phyloP scores from a whole-genome alignment of 2,888 invertebrate genomes.

The Helobdella robusta region DNA sequence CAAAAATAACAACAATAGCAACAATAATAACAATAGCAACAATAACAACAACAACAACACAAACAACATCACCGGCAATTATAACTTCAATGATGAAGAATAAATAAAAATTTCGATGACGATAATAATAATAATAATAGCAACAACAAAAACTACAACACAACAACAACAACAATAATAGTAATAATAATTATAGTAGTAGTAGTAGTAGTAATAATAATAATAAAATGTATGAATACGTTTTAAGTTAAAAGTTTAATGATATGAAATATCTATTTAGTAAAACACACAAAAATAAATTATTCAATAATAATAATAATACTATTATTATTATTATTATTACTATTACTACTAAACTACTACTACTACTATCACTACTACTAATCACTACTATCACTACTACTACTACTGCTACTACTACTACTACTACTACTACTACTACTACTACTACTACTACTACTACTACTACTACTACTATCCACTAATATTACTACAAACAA shows the following conservation, averaged over 20 bases:
- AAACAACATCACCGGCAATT: background rate
- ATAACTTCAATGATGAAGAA: background rate
- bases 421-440: background rate
- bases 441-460: too few species aligned
- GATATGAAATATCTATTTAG: background rate
- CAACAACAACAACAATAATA: too few species aligned
- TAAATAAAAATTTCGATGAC: background rate
- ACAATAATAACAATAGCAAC: background rate
- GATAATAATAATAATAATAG: background rate
- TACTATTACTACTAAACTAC: too few species aligned
- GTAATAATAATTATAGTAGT: background rate
- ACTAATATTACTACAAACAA: too few species aligned
- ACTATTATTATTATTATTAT: too few species aligned
- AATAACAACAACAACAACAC: background rate
- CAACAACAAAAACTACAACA: too few species aligned
- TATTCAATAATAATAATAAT: too few species aligned
- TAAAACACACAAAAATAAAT: background rate
- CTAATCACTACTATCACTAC: background rate
- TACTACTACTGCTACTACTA: background rate
- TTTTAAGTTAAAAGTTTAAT: background rate
- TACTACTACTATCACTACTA: too few species aligned
- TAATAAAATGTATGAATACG: background rate
- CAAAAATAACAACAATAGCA: background rate
- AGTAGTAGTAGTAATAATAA: background rate
- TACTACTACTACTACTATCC: too few species aligned